phyloP scores from a whole-genome alignment of 2,888 invertebrate genomes.

The Masnerella sp. region DNA sequence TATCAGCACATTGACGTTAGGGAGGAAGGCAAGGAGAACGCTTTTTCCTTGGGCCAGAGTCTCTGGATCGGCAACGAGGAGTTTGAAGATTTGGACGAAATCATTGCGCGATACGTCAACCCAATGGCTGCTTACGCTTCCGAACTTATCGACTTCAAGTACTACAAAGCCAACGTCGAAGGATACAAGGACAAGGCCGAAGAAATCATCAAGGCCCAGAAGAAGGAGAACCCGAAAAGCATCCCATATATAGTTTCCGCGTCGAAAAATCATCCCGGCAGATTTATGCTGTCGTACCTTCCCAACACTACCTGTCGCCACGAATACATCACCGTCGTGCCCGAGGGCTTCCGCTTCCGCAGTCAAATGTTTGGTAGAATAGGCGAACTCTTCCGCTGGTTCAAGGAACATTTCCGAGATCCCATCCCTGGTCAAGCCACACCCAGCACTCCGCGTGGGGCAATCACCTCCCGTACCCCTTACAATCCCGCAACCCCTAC shows the following conservation, averaged over 20 bases:
- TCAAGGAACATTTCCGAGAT: conserved; percentile 98
- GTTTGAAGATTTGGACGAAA: conserved; percentile 99
- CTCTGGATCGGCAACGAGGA: conserved; percentile 94
- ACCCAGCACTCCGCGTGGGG: conserved; percentile 84
- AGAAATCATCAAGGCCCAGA: conserved; percentile 92
- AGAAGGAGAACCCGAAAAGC: conserved; percentile 90
- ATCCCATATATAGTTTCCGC: conserved; percentile 94
- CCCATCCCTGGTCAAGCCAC: conserved; percentile 86
- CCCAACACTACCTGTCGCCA: conserved; percentile 91
- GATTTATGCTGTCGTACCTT: conserved; percentile 95
- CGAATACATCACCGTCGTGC: conserved; percentile 94
- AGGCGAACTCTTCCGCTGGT: conserved; percentile 92
- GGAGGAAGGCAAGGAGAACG: conserved; percentile 97
- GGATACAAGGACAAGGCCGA: conserved; percentile 93
- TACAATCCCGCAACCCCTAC: conserved; percentile 80
- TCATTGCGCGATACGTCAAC: conserved; percentile 96
- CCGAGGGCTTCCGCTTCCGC: conserved; percentile 95
- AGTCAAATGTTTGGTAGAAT: conserved; percentile 92
- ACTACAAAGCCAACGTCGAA: conserved; percentile 87
- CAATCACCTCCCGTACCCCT: conserved; percentile 80
- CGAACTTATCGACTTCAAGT: conserved; percentile 94
- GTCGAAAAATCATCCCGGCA: conserved; percentile 91
- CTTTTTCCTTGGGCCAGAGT: conserved; percentile 93
- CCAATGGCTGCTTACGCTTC: conserved; percentile 97
- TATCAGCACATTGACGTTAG: conserved; percentile 97